phyloP scores from a whole-genome alignment of 2,888 invertebrate genomes.

The Metallyticus violacea region DNA sequence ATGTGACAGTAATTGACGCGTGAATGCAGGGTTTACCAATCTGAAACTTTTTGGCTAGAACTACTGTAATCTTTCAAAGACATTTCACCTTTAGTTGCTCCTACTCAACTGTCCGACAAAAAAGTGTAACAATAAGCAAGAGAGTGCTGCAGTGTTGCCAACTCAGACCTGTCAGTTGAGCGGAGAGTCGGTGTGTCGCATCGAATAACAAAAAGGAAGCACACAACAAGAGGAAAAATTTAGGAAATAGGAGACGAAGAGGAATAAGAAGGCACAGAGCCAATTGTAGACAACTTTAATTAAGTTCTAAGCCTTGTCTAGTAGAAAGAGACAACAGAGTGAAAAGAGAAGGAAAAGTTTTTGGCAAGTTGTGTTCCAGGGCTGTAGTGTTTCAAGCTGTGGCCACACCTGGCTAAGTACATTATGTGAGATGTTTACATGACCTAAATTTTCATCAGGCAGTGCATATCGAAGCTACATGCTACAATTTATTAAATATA shows the following conservation, averaged over 20 bases:
- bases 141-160: neutral
- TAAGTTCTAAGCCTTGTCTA: conserved; percentile 6
- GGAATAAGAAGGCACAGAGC: neutral
- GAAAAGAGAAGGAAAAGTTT: neutral
- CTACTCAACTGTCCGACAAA: neutral
- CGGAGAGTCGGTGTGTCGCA: too few species aligned
- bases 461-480: too few species aligned
- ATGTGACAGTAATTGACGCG: too few species aligned
- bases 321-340: neutral
- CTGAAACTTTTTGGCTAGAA: too few species aligned
- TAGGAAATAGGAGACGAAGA: neutral
- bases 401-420: neutral
- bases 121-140: neutral
- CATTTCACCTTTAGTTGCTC: neutral
- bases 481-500: too few species aligned
- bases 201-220: neutral
- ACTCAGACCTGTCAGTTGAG: neutral
- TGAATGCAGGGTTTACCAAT: too few species aligned
- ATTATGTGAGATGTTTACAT: too few species aligned
- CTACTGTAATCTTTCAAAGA: too few species aligned
- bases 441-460: too few species aligned
- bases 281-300: conserved; percentile 1
- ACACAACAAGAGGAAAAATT: neutral
- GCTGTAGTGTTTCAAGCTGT: neutral
- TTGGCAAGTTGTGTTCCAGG: neutral